These are phyloP conservation scores for Polypterus senegalus DNA, from an alignment of 2,113 vertebrate genomes.

Conservation along the genomic window DNA sequence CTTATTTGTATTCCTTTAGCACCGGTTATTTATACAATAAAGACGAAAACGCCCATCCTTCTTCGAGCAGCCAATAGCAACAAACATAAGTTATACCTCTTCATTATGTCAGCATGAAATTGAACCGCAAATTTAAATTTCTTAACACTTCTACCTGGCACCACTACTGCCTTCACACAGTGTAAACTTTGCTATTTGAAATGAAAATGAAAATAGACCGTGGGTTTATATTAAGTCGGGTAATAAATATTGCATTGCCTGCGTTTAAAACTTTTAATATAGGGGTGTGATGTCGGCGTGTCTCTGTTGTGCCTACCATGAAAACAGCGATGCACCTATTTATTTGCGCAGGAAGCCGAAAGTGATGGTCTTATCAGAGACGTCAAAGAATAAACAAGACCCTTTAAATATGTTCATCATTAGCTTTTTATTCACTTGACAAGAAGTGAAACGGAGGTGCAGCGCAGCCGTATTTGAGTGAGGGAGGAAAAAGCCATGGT, in stretches of 20 bases:
- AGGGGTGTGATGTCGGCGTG: constrained; percentile 26
- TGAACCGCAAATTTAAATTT: constrained; percentile 1
- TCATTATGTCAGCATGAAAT: constrained; percentile 27
- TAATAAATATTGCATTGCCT: constrained; percentile 57
- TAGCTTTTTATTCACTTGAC: constrained; percentile 7
- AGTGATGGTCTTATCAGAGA: background rate
- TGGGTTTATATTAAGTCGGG: constrained; percentile 38
- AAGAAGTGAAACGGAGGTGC: constrained; percentile 17
- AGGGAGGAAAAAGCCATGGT: constrained; percentile 46
- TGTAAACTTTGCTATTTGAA: too few relatives aligned
- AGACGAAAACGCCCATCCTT: too few relatives aligned
- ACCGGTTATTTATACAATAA: constrained; percentile 19
- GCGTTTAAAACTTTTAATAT: constrained; percentile 43
- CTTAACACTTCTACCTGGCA: too few relatives aligned
- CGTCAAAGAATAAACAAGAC: background rate
- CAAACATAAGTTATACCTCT: constrained; percentile 18
- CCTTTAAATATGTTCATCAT: background rate
- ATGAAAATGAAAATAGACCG: constrained; percentile 20
- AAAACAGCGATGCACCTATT: background rate
- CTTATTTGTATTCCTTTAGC: constrained; percentile 21
- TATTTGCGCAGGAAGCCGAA: background rate
- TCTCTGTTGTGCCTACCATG: constrained; percentile 3
- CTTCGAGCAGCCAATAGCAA: constrained; percentile 10
- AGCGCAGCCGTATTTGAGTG: constrained; percentile 19
- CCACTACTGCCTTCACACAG: too few relatives aligned